A percentile compares a stretch with the other conserved stretches of the same genome.
These are phyloP conservation scores for Tenthredo distinguenda DNA, from an alignment of 2,888 invertebrate genomes.

Conservation along the genomic window DNA sequence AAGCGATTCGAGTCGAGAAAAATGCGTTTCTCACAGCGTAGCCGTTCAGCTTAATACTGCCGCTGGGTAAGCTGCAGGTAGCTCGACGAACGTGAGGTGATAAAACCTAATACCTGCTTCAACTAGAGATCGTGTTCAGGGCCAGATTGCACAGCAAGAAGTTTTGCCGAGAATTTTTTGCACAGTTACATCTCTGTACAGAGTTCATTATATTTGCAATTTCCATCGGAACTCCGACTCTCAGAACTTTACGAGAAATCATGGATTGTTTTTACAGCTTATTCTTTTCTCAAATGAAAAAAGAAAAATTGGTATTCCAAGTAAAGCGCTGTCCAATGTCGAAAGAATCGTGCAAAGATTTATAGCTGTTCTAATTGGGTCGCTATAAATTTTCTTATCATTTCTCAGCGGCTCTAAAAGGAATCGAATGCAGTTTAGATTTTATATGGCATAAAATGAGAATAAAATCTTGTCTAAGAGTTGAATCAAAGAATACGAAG, in stretches of 20 bases:
- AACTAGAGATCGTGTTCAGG: not conserved
- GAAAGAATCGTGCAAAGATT: not conserved
- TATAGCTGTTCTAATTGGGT: constrained; percentile 6
- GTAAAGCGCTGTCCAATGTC: not conserved
- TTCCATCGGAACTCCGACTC: not conserved
- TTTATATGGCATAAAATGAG: not conserved
- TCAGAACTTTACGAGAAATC: not conserved
- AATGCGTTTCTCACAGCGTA: not conserved
- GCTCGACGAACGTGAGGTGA: not conserved
- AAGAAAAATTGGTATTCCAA: not conserved
- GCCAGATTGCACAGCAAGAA: not conserved
- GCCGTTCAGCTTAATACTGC: constrained; percentile 20
- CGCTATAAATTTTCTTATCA: constrained; percentile 23
- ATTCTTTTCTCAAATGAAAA: not conserved
- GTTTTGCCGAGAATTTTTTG: not conserved
- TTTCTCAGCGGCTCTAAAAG: not conserved
- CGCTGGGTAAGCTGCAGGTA: not conserved
- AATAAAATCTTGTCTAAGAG: not conserved
- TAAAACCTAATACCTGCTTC: not conserved
- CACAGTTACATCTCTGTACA: not conserved
- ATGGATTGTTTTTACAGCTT: not conserved
- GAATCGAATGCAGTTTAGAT: not conserved
- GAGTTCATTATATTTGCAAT: not conserved
- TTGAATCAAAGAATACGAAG: not conserved
- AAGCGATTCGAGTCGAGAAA: not conserved